Conservation (phyloP, 2,888 invertebrate species). For the Calephelis perditalis region DNA sequence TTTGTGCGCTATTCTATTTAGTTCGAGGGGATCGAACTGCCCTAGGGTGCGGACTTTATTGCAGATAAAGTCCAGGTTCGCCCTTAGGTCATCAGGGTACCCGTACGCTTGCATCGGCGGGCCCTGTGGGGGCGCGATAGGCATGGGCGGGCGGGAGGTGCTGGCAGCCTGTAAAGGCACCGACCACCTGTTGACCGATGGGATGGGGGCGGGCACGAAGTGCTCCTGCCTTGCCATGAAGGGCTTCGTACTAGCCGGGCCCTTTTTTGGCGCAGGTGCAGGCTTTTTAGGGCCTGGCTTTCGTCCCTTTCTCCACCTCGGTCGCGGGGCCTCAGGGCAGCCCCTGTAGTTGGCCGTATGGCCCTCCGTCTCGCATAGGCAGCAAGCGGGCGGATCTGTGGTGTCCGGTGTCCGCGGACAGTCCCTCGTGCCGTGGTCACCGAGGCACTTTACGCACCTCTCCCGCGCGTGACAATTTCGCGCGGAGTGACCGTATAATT, state of each 20-base stretch:
- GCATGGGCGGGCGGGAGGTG: not conserved
- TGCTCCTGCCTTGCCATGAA: too few species aligned
- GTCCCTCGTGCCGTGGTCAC: slow-evolving; percentile 17
- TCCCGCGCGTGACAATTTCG: slow-evolving; percentile 16
- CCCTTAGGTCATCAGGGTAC: too few species aligned
- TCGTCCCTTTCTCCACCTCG: too few species aligned
- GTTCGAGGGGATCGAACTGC: too few species aligned
- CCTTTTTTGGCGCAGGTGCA: not conserved
- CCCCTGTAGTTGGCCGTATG: slow-evolving; percentile 22
- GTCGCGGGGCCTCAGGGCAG: slow-evolving; percentile 15
- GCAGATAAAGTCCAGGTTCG: too few species aligned
- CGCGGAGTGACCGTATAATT: slow-evolving; percentile 20
- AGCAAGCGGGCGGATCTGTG: slow-evolving; percentile 14
- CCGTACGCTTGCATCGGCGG: too few species aligned
- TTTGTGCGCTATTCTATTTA: too few species aligned
- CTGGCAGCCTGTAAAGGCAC: not conserved
- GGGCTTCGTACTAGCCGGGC: not conserved
- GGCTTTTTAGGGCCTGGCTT: not conserved
- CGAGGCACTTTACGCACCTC: slow-evolving; percentile 24
- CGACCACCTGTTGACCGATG: not conserved
- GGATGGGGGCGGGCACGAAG: not conserved
- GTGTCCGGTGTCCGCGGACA: slow-evolving; percentile 9
- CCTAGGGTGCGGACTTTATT: too few species aligned
- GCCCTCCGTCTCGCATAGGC: slow-evolving; percentile 14
- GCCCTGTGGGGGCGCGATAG: not conserved